phyloP scores from a whole-genome alignment of 2,888 invertebrate species.

The Lepas anatifera region DNA sequence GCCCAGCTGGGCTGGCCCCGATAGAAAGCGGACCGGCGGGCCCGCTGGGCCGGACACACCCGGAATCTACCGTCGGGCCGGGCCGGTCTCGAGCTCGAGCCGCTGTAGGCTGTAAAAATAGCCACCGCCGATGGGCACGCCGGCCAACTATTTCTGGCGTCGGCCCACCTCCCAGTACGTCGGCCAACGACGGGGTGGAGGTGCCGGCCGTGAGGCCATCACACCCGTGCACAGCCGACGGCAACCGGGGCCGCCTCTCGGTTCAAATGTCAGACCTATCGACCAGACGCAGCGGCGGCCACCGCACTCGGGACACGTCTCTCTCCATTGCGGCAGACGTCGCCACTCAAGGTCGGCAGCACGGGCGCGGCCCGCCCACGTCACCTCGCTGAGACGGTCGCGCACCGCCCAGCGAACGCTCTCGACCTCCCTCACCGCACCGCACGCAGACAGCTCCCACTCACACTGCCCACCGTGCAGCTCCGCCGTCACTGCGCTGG shows the following conservation, averaged over 20 bases:
- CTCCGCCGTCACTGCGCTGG: too few species aligned
- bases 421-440: neutral
- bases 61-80: neutral
- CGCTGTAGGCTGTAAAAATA: neutral
- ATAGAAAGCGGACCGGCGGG: neutral
- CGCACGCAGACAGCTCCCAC: neutral
- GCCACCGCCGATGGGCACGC: neutral
- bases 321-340: too few species aligned
- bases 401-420: neutral
- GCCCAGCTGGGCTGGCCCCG: neutral
- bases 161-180: neutral
- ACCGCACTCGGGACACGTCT: too few species aligned
- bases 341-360: neutral
- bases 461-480: neutral
- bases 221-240: too few species aligned
- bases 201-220: too few species aligned
- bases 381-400: neutral
- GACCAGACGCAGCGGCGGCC: neutral
- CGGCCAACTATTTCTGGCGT: slow-evolving; percentile 5
- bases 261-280: too few species aligned
- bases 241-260: too few species aligned
- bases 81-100: neutral
- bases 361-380: too few species aligned
- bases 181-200: neutral
- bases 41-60: neutral